phyloP scores from a whole-genome alignment of 30 jellyfish, hydroid and myxozoan genomes.

The Hydra vulgaris region DNA sequence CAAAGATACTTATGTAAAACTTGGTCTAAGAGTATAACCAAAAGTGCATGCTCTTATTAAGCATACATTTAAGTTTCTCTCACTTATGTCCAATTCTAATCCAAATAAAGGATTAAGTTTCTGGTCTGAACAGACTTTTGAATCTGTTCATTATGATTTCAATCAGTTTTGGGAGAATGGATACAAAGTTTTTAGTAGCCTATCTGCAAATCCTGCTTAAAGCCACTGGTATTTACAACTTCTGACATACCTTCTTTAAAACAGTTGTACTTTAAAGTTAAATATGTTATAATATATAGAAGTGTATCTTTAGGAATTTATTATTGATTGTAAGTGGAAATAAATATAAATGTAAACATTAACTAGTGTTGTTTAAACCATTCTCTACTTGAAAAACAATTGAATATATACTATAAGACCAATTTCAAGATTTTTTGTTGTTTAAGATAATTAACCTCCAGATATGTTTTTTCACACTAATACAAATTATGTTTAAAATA shows the following conservation, averaged over 20 bases:
- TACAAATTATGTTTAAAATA: no score
- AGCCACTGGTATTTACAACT: not conserved
- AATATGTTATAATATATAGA: no score
- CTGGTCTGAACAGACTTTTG: not conserved
- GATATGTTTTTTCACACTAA: no score
- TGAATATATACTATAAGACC: not conserved
- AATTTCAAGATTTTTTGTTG: not conserved
- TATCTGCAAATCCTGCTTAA: not conserved
- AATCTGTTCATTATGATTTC: not conserved
- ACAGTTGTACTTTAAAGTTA: not conserved
- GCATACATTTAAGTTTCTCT: not conserved
- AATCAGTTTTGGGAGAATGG: not conserved
- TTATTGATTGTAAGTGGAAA: not conserved
- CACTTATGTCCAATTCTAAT: not conserved
- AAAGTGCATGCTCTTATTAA: not conserved
- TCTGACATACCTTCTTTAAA: not conserved
- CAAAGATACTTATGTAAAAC: not conserved
- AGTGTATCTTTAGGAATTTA: not conserved
- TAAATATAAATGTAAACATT: not conserved
- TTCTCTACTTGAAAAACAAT: not conserved
- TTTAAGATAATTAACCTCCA: not conserved
- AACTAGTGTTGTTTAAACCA: not conserved
- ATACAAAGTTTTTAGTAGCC: not conserved
- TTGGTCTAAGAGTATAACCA: not conserved
- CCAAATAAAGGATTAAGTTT: not conserved